A percentile compares a stretch with the other conserved stretches of the same genome.
These are phyloP conservation scores for Drosophila mayaguana DNA, from an alignment of 2,888 invertebrate species.

Conservation along the genomic window DNA sequence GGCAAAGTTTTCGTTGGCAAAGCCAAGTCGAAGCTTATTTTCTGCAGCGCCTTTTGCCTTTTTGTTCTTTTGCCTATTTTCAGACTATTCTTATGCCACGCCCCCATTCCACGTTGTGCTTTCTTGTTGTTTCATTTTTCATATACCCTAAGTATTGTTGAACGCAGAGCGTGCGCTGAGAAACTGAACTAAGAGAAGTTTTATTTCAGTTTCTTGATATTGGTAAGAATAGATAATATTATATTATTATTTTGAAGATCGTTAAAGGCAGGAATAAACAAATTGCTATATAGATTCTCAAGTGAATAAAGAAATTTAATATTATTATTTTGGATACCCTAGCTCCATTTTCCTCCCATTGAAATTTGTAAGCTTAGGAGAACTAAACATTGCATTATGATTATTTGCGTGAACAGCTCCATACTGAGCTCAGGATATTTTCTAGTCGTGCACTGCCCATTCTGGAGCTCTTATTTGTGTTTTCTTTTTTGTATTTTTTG, in stretches of 20 bases:
- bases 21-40: conserved; percentile 78
- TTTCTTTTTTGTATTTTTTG: conserved; percentile 19
- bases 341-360: neutral
- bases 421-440: neutral
- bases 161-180: no score
- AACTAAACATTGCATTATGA: neutral
- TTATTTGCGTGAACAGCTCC: neutral
- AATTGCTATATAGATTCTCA: neutral
- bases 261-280: neutral
- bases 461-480: neutral
- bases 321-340: neutral
- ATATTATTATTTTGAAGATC: neutral
- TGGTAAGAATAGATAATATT: neutral
- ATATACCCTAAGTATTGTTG: neutral
- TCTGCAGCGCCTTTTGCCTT: conserved; percentile 70
- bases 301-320: neutral
- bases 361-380: neutral
- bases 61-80: conserved; percentile 53
- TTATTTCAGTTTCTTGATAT: neutral
- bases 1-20: conserved; percentile 61
- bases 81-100: conserved; percentile 47
- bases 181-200: no score
- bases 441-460: neutral
- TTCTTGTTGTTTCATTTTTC: neutral
- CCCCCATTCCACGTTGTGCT: neutral